phyloP scores from a whole-genome alignment of 2,113 vertebrate species.

The Istiophorus platypterus region DNA sequence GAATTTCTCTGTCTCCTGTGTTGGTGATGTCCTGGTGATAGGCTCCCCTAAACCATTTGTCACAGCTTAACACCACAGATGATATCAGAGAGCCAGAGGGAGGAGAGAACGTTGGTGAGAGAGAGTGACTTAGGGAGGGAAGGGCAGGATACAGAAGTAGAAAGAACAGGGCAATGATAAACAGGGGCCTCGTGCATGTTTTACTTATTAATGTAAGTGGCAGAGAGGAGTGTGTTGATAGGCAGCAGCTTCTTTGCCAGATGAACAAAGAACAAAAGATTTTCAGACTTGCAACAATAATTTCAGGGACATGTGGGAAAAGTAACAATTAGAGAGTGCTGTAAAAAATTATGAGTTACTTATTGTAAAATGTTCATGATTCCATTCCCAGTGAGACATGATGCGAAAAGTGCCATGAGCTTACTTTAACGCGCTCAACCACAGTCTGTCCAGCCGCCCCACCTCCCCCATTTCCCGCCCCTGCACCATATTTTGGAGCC shows the following conservation, averaged over 20 bases:
- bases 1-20: conserved; percentile 11
- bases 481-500: conserved; percentile 66
- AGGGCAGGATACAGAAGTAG: not conserved
- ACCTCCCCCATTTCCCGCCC: conserved; percentile 2
- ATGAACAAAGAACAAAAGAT: conserved; percentile 40
- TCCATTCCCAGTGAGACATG: conserved; percentile 69
- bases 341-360: conserved; percentile 70
- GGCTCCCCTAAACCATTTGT: not conserved
- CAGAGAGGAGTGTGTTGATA: conserved; percentile 46
- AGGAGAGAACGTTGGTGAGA: conserved; percentile 27
- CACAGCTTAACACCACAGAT: conserved; percentile 30
- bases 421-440: conserved; percentile 65
- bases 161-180: conserved; percentile 24
- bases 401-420: conserved; percentile 56
- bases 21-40: conserved; percentile 16
- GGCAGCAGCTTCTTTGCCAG: conserved; percentile 55
- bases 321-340: conserved; percentile 66
- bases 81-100: conserved; percentile 17
- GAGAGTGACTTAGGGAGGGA: not conserved
- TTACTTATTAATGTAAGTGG: conserved; percentile 70
- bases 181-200: conserved; percentile 64
- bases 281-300: conserved; percentile 49
- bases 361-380: conserved; percentile 73
- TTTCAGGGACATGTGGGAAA: conserved; percentile 75
- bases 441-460: conserved; percentile 44